These are phyloP conservation scores for Scaeva pyrastri DNA, from an alignment of 2,888 invertebrate species.

Conservation along the genomic window DNA sequence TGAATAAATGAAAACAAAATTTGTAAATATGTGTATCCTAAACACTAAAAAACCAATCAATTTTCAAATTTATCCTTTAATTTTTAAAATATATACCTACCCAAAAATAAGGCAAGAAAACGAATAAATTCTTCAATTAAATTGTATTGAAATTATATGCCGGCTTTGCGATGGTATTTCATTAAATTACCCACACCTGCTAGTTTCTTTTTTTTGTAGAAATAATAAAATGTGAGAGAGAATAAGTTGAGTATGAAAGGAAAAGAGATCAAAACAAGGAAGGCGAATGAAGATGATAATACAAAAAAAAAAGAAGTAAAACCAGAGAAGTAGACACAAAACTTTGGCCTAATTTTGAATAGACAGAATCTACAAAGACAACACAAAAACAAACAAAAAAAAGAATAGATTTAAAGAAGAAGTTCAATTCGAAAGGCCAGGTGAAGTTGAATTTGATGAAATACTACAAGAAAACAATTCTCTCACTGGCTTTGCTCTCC, in stretches of 20 bases:
- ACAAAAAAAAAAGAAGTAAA: background rate
- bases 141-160: constrained; percentile 21
- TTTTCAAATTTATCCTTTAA: constrained; percentile 3
- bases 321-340: constrained; percentile 16
- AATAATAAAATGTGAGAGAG: background rate
- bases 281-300: background rate
- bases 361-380: constrained; percentile 38
- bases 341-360: constrained; percentile 60
- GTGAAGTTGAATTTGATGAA: constrained; percentile 8
- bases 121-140: background rate
- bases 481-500: background rate
- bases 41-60: no score
- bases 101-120: background rate
- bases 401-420: background rate
- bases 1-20: no score
- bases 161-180: constrained; percentile 27
- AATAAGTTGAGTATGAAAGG: background rate
- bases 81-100: background rate
- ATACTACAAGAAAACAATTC: background rate
- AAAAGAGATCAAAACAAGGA: background rate
- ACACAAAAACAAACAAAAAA: constrained; percentile 16
- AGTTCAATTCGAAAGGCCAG: constrained; percentile 11
- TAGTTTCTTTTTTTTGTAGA: background rate
- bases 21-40: no score
- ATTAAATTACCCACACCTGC: constrained; percentile 23